Evolutionary conservation across 2,888 invertebrate genomes (phyloP), one percentile per base, ranked within the genome.

Genomic region (Drosophila nigricruria): DNA sequence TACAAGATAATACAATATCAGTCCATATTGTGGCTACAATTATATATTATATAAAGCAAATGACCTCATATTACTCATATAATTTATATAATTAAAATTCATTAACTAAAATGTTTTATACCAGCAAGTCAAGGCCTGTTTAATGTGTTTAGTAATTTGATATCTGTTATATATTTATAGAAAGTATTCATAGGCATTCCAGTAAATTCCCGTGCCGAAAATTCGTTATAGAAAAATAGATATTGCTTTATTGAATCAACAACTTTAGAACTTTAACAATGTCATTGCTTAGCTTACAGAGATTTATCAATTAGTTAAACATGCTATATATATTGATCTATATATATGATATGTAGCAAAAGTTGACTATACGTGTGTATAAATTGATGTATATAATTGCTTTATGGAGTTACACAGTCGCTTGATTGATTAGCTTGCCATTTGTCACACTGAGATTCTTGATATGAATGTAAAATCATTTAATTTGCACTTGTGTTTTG

Each of bases 181-280:
- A 63, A 23, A 36, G 16, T 16, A 43, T 5, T 18, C n/a, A 49
- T 6, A 12, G 3, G 20, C 14, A 25, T 25, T 32, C 14, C 25
- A 5, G 23, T 1, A 18, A 32, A 34, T 34, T 45, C 1, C 8
- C 3, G 23, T n/a, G 36, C 9, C 8, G 32, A 10, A 68, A 53
- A 18, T 56, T n/a, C n/a, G 8, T 16, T 40, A 16, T 66, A 57
- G 59, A 71, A 78, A 71, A 76, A 68, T 77, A 66, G 18, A 71
- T 49, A 50, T 59, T 67, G 34, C 61, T 81, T 81, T 73, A 73
- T 81, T 78, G 40, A 58, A 62, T 69, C 25, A 62, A 71, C 73
- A 81, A 66, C 9, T 23, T 43, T 42, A 43, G 9, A 65, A 34
- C 36, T 54, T 77, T 73, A 64, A 81, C 69, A 69, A 42, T 52